These are phyloP conservation scores for Abscondita cerata DNA, from an alignment of 2,888 invertebrate genomes.

Conservation along the genomic window DNA sequence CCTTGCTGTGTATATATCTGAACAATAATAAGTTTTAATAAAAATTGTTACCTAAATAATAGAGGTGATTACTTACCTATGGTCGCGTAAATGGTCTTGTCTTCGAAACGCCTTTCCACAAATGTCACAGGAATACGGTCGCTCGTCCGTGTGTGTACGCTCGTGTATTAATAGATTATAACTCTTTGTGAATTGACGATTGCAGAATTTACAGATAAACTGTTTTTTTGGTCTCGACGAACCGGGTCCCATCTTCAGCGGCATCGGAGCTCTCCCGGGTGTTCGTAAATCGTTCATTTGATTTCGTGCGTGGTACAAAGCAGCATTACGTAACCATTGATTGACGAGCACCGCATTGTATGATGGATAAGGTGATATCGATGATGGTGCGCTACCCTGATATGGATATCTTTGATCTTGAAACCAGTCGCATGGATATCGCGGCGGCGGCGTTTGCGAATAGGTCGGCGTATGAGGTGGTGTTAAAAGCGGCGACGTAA, in stretches of 20 bases:
- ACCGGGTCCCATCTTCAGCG: constrained; percentile 62
- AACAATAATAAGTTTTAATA: constrained; percentile 44
- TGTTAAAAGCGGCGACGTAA: constrained; percentile 66
- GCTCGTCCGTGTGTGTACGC: constrained; percentile 95
- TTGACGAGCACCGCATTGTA: constrained; percentile 69
- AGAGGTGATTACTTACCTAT: constrained; percentile 67
- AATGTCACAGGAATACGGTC: constrained; percentile 95
- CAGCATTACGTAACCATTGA: constrained; percentile 77
- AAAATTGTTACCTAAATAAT: constrained; percentile 2
- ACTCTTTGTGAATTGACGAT: constrained; percentile 96
- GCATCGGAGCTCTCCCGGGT: constrained; percentile 60
- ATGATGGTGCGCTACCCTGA: constrained; percentile 60
- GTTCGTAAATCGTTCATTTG: constrained; percentile 46
- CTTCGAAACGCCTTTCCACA: constrained; percentile 95
- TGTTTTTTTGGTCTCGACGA: constrained; percentile 74
- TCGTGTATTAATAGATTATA: constrained; percentile 98
- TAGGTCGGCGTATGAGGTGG: constrained; percentile 79
- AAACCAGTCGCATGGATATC: constrained; percentile 40
- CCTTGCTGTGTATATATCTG: constrained; percentile 97
- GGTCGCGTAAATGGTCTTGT: constrained; percentile 92
- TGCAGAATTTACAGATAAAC: constrained; percentile 98
- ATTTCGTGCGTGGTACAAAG: constrained; percentile 65
- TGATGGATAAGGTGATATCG: constrained; percentile 52
- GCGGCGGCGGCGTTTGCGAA: constrained; percentile 49
- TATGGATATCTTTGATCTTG: constrained; percentile 54